Percentiles rank a stretch among this genome's conserved stretches.
phyloP scores from a whole-genome alignment of 2,797 vertebrate genomes.

The Tarsius wallacei region DNA sequence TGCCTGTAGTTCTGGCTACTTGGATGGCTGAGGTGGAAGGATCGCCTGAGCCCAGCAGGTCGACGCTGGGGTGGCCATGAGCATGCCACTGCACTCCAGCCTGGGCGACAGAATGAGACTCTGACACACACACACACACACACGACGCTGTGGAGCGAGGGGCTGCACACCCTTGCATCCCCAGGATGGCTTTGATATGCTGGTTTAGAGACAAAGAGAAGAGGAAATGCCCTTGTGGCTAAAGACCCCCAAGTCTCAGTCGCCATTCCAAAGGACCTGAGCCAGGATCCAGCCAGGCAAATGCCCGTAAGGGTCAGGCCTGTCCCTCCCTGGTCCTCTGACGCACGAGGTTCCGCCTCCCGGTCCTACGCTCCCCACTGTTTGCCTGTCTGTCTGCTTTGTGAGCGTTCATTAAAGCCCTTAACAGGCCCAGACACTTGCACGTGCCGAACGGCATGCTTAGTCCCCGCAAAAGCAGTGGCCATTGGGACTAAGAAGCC shows the following conservation, averaged over 20 bases:
- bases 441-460: not conserved
- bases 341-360: not conserved
- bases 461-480: not conserved
- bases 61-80: no score
- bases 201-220: not conserved
- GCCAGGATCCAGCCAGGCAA: not conserved
- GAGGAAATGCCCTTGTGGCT: not conserved
- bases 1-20: no score
- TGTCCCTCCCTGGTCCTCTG: not conserved
- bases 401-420: not conserved
- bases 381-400: not conserved
- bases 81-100: no score
- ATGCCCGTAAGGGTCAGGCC: not conserved
- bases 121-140: no score
- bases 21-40: no score
- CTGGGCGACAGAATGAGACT: no score
- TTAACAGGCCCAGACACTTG: not conserved
- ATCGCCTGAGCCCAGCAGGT: no score
- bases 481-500: not conserved
- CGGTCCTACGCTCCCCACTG: not conserved
- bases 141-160: no score
- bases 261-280: not conserved
- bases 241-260: not conserved
- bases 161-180: not conserved
- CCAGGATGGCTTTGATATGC: not conserved